Conservation (phyloP, 2,888 invertebrate genomes). For the Pristionchus arcanus region DNA sequence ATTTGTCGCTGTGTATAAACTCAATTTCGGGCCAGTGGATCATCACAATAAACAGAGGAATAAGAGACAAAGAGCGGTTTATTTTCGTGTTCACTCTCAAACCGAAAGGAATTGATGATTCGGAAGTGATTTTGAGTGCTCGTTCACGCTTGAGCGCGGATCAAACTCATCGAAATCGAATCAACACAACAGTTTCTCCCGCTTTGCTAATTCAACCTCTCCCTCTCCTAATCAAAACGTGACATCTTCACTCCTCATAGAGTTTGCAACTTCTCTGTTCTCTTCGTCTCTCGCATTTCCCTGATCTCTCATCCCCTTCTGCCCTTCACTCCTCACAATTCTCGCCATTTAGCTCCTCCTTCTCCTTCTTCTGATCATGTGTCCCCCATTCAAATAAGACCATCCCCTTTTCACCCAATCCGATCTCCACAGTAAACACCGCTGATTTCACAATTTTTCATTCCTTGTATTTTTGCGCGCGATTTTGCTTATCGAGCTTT, state of each 20-base stretch:
- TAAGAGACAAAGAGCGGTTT: not conserved
- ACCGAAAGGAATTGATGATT: slow-evolving; percentile 1
- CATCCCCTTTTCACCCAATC: not conserved
- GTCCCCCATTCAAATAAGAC: not conserved
- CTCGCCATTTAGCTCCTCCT: slow-evolving; percentile 28
- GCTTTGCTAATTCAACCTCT: slow-evolving; percentile 35
- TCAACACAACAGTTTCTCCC: slow-evolving; percentile 2
- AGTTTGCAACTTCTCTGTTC: slow-evolving; percentile 18
- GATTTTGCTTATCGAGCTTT: not conserved
- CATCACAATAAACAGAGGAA: slow-evolving; percentile 40
- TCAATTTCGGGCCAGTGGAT: slow-evolving; percentile 4
- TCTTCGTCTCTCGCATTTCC: not conserved
- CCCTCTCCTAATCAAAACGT: slow-evolving; percentile 38
- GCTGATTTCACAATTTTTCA: not conserved
- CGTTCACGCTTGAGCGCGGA: slow-evolving; percentile 28
- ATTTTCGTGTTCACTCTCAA: not conserved
- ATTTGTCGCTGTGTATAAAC: slow-evolving; percentile 48
- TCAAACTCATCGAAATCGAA: slow-evolving; percentile 47
- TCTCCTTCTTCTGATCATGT: slow-evolving; percentile 6
- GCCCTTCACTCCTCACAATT: not conserved
- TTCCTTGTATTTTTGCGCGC: not conserved
- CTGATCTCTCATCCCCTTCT: not conserved
- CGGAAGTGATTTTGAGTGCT: slow-evolving; percentile 12
- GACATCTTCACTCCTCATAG: slow-evolving; percentile 32
- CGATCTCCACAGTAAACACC: not conserved